Conservation (phyloP, 2,113 vertebrate genomes). For the Cettia cetti region DNA sequence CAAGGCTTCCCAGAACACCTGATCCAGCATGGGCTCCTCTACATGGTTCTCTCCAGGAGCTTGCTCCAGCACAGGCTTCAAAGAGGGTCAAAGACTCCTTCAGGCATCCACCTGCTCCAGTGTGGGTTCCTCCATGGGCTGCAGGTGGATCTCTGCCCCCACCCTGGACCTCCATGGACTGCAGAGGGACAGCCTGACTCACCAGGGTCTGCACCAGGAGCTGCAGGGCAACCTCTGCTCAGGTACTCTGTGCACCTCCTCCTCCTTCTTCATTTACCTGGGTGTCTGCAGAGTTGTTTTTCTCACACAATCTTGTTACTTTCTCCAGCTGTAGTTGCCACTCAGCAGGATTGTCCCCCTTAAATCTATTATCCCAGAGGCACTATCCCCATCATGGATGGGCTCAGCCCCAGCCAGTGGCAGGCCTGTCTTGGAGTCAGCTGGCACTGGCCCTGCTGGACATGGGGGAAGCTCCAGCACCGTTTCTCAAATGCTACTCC, state of each 20-base stretch:
- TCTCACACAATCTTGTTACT: not conserved
- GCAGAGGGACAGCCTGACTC: not conserved
- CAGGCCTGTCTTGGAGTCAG: not conserved
- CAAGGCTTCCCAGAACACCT: not conserved
- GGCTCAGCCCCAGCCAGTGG: not conserved
- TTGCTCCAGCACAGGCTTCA: not conserved
- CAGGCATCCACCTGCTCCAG: not conserved
- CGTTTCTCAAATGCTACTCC: not conserved
- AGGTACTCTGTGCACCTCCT: too few species aligned
- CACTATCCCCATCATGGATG: not conserved
- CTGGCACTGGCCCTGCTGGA: not conserved
- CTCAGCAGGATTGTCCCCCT: not conserved
- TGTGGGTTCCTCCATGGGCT: rapidly evolving
- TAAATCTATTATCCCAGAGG: not conserved
- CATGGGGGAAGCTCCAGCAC: not conserved
- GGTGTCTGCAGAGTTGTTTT: not conserved
- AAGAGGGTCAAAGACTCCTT: not conserved
- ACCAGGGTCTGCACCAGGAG: not conserved
- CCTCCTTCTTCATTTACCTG: not conserved
- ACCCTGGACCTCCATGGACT: not conserved
- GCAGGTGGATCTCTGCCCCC: not conserved
- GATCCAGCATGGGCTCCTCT: not conserved
- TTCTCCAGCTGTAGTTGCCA: not conserved
- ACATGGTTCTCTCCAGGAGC: not conserved
- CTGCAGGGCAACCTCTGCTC: not conserved